phyloP scores from a whole-genome alignment of 2,888 invertebrate species.

The Drosophila nr. perissopoda region DNA sequence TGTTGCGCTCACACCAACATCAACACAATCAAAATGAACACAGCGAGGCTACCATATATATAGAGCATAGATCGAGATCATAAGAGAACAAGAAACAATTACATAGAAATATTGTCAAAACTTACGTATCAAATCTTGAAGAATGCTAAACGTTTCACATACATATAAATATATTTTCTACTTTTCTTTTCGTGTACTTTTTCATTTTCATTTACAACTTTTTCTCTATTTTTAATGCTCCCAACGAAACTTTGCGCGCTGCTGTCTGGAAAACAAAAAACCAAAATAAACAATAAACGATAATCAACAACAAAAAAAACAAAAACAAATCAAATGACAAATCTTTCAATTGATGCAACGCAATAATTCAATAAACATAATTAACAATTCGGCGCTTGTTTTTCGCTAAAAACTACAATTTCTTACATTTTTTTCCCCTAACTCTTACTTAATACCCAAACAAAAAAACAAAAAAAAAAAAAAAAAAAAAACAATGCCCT shows the following conservation, averaged over 20 bases:
- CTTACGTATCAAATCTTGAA: constrained; percentile 50
- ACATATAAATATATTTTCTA: constrained; percentile 57
- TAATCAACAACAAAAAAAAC: constrained; percentile 13
- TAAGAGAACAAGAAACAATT: constrained; percentile 10
- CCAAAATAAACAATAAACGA: constrained; percentile 36
- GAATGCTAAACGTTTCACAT: constrained; percentile 66
- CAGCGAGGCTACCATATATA: constrained; percentile 13
- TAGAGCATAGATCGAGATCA: constrained; percentile 16
- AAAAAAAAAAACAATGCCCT: constrained; percentile 45
- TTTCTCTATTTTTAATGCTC: constrained; percentile 72
- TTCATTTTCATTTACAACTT: constrained; percentile 73
- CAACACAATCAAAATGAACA: constrained; percentile 16
- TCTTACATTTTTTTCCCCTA: constrained; percentile 34
- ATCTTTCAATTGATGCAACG: constrained; percentile 28
- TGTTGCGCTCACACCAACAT: constrained; percentile 22
- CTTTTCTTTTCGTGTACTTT: constrained; percentile 76
- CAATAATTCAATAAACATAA: constrained; percentile 38
- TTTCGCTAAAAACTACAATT: constrained; percentile 51
- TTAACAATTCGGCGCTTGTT: constrained; percentile 66
- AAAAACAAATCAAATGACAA: constrained; percentile 4
- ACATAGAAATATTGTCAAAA: constrained; percentile 29
- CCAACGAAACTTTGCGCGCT: constrained; percentile 75
- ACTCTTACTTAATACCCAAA: constrained; percentile 47
- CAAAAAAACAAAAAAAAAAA: constrained; percentile 19
- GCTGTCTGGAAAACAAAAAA: constrained; percentile 70